Percentiles rank a stretch among this genome's conserved stretches.
phyloP scores from a whole-genome alignment of 2,797 vertebrate species.

The Hypotaenidia okinawae region DNA sequence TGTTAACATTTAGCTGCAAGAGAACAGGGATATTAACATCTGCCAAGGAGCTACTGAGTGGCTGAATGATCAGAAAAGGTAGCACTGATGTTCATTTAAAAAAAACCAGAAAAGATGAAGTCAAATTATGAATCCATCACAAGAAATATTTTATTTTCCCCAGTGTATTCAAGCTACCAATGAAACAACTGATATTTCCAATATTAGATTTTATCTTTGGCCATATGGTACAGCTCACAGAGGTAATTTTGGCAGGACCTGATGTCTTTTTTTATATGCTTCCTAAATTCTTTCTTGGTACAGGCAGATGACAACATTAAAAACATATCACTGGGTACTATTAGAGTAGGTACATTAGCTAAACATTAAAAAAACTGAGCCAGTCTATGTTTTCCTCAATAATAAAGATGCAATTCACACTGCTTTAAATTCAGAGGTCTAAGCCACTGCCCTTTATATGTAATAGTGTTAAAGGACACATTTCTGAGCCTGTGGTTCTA shows the following conservation, averaged over 20 bases:
- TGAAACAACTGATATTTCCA: constrained; percentile 52
- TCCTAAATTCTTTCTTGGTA: constrained; percentile 1
- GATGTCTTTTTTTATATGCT: constrained; percentile 33
- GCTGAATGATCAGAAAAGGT: constrained; percentile 32
- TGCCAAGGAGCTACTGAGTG: constrained; percentile 7
- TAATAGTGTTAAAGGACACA: background rate
- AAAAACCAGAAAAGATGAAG: constrained; percentile 38
- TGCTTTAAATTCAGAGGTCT: background rate
- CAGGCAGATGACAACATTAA: constrained; percentile 44
- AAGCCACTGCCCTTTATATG: background rate
- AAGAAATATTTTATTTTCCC: constrained; percentile 48
- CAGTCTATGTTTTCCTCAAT: background rate
- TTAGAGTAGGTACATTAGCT: background rate
- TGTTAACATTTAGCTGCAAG: constrained; percentile 27
- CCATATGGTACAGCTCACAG: constrained; percentile 48
- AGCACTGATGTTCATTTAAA: background rate
- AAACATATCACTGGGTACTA: background rate
- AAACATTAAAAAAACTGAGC: background rate
- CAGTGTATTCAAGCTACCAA: constrained; percentile 24
- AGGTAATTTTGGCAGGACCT: constrained; percentile 44
- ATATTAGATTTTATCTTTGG: constrained; percentile 55
- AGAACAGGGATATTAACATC: background rate
- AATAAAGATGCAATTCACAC: background rate
- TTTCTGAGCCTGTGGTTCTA: background rate
- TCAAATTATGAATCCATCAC: constrained; percentile 24